A percentile compares a stretch with the other conserved stretches of the same genome.
These are phyloP conservation scores for Lutjanus erythropterus DNA, from an alignment of 2,113 vertebrate species.

Conservation along the genomic window DNA sequence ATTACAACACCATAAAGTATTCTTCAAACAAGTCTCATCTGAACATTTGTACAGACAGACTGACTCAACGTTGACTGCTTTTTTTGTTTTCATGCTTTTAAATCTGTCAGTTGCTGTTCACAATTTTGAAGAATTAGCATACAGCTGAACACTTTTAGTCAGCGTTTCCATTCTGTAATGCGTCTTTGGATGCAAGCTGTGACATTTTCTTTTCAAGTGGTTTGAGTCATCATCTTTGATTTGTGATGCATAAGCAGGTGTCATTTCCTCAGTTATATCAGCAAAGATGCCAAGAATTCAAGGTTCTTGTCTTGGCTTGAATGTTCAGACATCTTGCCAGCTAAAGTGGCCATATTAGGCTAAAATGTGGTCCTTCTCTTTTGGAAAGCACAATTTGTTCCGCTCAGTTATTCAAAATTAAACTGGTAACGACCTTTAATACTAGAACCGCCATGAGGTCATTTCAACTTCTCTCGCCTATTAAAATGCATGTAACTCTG, in stretches of 20 bases:
- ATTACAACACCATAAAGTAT: background rate
- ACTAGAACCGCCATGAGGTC: no score
- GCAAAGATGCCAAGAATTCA: no score
- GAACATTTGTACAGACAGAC: background rate
- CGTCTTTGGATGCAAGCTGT: background rate
- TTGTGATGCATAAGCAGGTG: background rate
- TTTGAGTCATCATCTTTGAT: conserved; percentile 9
- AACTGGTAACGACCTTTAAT: background rate
- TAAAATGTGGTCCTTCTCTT: background rate
- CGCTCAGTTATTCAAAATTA: background rate
- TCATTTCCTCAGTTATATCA: background rate
- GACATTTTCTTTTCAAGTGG: conserved; percentile 18
- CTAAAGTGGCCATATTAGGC: background rate
- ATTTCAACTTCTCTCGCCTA: no score
- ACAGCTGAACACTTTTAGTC: background rate
- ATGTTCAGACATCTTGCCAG: background rate
- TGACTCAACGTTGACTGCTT: background rate
- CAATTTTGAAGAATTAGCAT: background rate
- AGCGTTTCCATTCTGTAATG: background rate
- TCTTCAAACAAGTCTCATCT: background rate
- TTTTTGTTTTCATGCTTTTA: background rate
- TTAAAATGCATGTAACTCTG: no score
- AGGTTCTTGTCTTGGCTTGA: background rate
- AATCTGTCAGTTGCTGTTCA: background rate
- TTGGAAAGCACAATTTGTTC: background rate